Conservation (phyloP, 2,888 invertebrate species). For the Amphipoea lucens region DNA sequence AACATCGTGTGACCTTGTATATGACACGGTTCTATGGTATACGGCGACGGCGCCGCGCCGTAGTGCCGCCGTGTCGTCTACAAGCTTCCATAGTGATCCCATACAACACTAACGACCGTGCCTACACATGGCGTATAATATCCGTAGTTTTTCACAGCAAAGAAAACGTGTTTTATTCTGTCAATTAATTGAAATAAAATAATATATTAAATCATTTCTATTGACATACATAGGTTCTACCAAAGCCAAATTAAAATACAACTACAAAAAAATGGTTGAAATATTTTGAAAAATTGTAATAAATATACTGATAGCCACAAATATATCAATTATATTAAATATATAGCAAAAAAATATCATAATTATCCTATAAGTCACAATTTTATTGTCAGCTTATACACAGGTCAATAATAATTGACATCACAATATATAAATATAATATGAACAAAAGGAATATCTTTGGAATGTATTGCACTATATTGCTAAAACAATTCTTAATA, state of each 20-base stretch:
- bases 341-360: not conserved
- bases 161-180: not conserved
- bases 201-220: not conserved
- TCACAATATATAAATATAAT: conserved; percentile 14
- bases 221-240: not conserved
- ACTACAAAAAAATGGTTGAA: not conserved
- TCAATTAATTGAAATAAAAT: not conserved
- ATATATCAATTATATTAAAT: not conserved
- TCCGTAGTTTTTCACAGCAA: not conserved
- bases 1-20: not conserved
- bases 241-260: not conserved
- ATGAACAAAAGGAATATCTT: conserved; percentile 29
- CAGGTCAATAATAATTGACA: conserved; percentile 36
- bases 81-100: not conserved
- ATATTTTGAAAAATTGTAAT: not conserved
- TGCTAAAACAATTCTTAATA: conserved; percentile 18
- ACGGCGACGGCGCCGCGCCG: not conserved
- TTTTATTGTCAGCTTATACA: conserved; percentile 45
- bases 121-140: not conserved
- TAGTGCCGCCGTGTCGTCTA: not conserved
- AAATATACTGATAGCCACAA: not conserved
- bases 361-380: conserved; percentile 7
- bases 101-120: not conserved
- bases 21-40: not conserved
- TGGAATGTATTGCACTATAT: conserved; percentile 42